phyloP scores from a whole-genome alignment of 1,140 invertebrate genomes.

The Drosophila sechellia region DNA sequence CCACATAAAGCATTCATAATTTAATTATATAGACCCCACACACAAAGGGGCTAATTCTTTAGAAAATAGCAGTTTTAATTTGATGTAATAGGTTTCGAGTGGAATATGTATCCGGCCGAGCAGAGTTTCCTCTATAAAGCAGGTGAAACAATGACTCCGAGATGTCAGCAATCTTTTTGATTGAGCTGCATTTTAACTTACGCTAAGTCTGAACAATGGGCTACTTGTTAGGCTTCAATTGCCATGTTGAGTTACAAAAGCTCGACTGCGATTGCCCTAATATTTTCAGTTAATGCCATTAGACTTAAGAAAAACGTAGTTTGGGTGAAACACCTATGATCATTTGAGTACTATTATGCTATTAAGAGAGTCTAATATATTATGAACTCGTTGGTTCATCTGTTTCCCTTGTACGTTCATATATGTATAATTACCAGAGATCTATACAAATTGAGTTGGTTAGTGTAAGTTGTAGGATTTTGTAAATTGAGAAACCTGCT shows the following conservation, averaged over 20 bases:
- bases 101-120: slow-evolving; percentile 8
- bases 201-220: slow-evolving; percentile 9
- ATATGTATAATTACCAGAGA: no score
- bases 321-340: slow-evolving; percentile 1
- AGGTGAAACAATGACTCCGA: slow-evolving; percentile 18
- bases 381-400: no score
- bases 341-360: background rate
- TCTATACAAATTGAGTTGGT: no score
- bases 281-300: slow-evolving; percentile 13
- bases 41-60: slow-evolving; percentile 60
- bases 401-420: no score
- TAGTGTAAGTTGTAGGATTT: background rate
- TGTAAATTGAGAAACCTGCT: background rate
- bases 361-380: no score
- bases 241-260: background rate
- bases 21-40: slow-evolving; percentile 74
- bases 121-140: no score
- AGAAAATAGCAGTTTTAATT: slow-evolving; percentile 71
- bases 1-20: slow-evolving; percentile 82
- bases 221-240: background rate
- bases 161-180: slow-evolving; percentile 6
- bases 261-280: background rate
- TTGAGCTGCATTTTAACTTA: background rate
- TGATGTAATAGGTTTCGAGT: slow-evolving; percentile 69
- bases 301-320: background rate